Evolutionary conservation across 2,888 invertebrate species (phyloP), one percentile per base, ranked within the genome.

Genomic region (Tetrapedia diversipes): DNA sequence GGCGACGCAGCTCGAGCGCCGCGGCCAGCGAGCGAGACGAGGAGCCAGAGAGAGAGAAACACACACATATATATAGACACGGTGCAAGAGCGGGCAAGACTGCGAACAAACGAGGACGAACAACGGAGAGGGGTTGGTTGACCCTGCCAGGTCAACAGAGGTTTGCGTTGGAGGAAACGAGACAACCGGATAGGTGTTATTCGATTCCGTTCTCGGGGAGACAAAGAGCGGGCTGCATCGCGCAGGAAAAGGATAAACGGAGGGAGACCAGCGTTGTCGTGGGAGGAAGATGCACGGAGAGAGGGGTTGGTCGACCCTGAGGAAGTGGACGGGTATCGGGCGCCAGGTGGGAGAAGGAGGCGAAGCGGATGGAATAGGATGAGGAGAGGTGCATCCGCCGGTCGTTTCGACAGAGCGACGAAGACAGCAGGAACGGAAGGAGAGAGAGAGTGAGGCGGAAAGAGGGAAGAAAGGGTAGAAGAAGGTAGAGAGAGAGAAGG

Each of bases 261-360:
- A 51, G 53, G 22, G 32, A 22, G 43, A 10, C n/a, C n/a, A n/a
- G 16, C 49, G 51, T 53, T 14, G 72, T 71, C 41, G 77, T 64
- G 76, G 69, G 73, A 80, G 66, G 65, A 61, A 72, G 72, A 67
- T 41, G 47, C 16, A 56, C 22, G 77, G 70, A 66, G 70, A 69
- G 79, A 77, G 75, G 80, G 78, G 75, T 79, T 67, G 81, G 61
- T 69, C 79, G 83, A 67, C 68, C 71, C 65, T 49, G 64, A 66
- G 51, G 37, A 57, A 47, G 56, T n/a, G 22, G 53, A 53, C 56
- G 73, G 59, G 47, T 56, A 70, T 32, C 43, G 53, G 53, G n/a
- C 56, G 22, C n/a, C 45, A 37, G 54, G 75, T 64, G 59, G 75
- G 37, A 61, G 71, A 65, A 73, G 51, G 63, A 71, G 73, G 43